Conservation (phyloP, 2,113 vertebrate species). For the Penelope pileata region DNA sequence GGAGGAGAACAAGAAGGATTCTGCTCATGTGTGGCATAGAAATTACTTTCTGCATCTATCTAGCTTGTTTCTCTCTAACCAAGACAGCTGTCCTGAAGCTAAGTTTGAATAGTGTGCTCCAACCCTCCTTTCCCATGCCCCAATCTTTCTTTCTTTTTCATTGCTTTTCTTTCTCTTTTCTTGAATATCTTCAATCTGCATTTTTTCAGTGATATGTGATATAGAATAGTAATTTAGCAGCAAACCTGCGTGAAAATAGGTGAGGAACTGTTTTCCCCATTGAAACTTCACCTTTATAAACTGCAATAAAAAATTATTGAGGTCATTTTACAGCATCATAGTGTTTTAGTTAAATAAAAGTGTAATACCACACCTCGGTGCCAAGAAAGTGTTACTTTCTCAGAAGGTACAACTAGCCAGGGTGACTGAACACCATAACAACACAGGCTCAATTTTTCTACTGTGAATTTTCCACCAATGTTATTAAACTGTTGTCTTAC, state of each 20-base stretch:
- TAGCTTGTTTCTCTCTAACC: neutral
- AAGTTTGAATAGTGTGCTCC: neutral
- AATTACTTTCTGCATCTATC: neutral
- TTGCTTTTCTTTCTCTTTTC: neutral
- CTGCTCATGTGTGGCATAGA: neutral
- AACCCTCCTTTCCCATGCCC: neutral
- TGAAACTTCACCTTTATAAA: neutral
- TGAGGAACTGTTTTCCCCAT: neutral
- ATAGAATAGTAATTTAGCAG: neutral
- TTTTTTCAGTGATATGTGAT: neutral
- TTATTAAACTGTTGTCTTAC: neutral
- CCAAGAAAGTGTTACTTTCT: neutral
- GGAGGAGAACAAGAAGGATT: neutral
- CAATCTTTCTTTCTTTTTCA: neutral
- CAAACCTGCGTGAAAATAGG: neutral
- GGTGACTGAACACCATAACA: neutral
- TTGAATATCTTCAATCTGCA: neutral
- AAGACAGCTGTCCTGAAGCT: neutral
- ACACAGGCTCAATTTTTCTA: neutral
- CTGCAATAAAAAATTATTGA: neutral
- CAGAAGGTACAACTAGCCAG: neutral
- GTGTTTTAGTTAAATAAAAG: neutral
- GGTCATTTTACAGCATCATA: neutral
- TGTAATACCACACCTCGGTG: neutral
- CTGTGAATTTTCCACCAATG: neutral